Conservation (phyloP, 2,113 vertebrate genomes). For the Dinomys branickii region DNA sequence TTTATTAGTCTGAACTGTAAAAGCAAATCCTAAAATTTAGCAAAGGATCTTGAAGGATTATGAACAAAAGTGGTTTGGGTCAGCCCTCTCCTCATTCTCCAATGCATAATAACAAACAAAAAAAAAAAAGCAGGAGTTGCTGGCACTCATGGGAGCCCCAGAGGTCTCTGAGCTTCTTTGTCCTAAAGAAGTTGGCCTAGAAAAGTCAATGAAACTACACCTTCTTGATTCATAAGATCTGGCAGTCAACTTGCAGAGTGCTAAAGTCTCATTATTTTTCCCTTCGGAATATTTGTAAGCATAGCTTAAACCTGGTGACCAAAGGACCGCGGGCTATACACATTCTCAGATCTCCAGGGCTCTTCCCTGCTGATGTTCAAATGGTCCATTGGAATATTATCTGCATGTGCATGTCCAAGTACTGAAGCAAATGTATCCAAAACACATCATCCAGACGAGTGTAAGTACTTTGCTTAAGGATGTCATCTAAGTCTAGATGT, state of each 20-base stretch:
- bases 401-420: accelerated
- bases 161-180: not conserved
- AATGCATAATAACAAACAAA: too few relatives aligned
- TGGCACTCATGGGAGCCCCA: too few relatives aligned
- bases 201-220: not conserved
- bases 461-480: not conserved
- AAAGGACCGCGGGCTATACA: not conserved
- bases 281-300: not conserved
- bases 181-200: not conserved
- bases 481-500: not conserved
- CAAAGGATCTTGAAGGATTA: not conserved
- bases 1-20: not conserved
- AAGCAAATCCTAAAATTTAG: not conserved
- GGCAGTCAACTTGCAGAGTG: not conserved
- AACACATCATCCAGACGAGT: too few relatives aligned
- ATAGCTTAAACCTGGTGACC: not conserved
- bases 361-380: not conserved
- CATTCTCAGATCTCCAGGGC: not conserved
- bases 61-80: not conserved
- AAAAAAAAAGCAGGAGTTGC: accelerated
- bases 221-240: not conserved
- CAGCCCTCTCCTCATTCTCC: not conserved
- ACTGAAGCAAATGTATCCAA: accelerated
- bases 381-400: not conserved
- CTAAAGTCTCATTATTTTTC: not conserved